These are phyloP conservation scores for Euphonia xanthogaster DNA, from an alignment of 2,797 vertebrate species.

Conservation along the genomic window DNA sequence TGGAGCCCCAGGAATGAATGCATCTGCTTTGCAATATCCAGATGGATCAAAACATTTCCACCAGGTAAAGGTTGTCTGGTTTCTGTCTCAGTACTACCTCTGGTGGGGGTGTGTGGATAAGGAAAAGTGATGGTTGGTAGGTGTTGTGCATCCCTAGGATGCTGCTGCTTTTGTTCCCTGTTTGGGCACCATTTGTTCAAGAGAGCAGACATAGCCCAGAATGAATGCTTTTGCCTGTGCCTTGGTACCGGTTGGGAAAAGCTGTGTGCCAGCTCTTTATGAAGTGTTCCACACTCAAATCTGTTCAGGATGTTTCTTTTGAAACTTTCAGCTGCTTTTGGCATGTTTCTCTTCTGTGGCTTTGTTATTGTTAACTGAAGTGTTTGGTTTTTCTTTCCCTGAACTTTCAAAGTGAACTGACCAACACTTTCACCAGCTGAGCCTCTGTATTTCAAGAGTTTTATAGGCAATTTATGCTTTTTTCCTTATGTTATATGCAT, in stretches of 20 bases:
- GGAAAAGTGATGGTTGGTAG: background rate
- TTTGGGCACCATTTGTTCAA: background rate
- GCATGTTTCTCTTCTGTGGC: background rate
- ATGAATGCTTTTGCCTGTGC: background rate
- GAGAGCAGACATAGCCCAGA: background rate
- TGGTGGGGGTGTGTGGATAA: accelerated
- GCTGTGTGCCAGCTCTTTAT: background rate
- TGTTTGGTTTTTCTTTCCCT: background rate
- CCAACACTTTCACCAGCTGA: background rate
- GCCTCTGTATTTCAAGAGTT: background rate
- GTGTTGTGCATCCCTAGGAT: background rate
- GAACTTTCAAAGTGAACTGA: background rate
- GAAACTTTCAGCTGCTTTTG: background rate
- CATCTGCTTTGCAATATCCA: conserved; percentile 81
- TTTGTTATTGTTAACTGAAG: background rate
- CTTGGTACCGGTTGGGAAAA: background rate
- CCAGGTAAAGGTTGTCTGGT: conserved; percentile 77
- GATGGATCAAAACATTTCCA: conserved; percentile 83
- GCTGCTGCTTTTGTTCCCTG: background rate
- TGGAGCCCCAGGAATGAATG: conserved; percentile 72
- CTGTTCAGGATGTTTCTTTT: background rate
- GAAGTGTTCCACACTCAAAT: background rate
- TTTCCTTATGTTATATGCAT: background rate
- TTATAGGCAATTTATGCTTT: background rate
- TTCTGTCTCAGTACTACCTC: background rate